A percentile compares a stretch with the other conserved stretches of the same genome.
phyloP scores from a whole-genome alignment of 2,797 vertebrate genomes.

The Babyrousa celebensis region DNA sequence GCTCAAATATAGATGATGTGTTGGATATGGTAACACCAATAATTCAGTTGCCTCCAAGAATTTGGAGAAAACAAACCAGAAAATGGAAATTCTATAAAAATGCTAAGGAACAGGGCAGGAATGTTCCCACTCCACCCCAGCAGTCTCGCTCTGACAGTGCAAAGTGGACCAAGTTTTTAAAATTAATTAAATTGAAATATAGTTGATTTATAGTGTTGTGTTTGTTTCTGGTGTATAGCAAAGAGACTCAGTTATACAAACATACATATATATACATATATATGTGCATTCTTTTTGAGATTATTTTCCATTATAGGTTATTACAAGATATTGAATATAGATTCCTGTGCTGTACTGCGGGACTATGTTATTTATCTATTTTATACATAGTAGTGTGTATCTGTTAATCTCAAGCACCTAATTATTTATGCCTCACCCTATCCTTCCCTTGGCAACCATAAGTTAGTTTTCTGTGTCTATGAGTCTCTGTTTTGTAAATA shows the following conservation, averaged over 20 bases:
- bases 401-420: neutral
- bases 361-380: neutral
- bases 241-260: neutral
- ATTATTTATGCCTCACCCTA: neutral
- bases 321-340: neutral
- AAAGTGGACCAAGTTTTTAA: neutral
- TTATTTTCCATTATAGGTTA: too few relatives aligned
- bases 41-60: neutral
- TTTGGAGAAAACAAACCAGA: slow-evolving; percentile 42
- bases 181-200: neutral
- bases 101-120: neutral
- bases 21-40: slow-evolving; percentile 11
- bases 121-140: neutral
- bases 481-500: neutral
- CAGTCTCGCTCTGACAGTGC: neutral
- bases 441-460: neutral
- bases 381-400: neutral
- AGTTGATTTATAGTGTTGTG: neutral
- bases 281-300: too few relatives aligned
- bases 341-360: neutral
- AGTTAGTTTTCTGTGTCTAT: neutral
- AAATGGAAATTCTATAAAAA: slow-evolving; percentile 54
- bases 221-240: neutral
- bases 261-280: too few relatives aligned
- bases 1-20: neutral